Percentiles rank a stretch among this genome's conserved stretches.
These are phyloP conservation scores for Trachelus troglodyta DNA, from an alignment of 2,888 invertebrate species.

Conservation along the genomic window DNA sequence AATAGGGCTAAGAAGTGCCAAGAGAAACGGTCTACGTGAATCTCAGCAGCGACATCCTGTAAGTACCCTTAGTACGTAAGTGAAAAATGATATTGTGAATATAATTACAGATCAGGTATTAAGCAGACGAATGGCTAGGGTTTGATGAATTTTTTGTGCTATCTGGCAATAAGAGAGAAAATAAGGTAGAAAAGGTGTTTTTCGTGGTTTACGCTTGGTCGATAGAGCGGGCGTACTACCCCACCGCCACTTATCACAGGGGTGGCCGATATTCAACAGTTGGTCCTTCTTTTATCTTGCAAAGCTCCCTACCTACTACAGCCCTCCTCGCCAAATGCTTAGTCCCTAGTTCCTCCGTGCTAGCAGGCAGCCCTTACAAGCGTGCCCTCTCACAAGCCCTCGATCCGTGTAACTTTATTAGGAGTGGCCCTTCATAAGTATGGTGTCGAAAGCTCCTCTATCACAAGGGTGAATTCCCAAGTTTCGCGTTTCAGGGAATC, in stretches of 20 bases:
- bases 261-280: conserved; percentile 63
- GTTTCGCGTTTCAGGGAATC: too few species aligned
- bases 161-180: too few species aligned
- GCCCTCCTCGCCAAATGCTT: neutral
- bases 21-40: too few species aligned
- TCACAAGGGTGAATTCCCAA: too few species aligned
- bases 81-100: too few species aligned
- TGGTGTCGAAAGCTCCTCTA: neutral
- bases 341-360: conserved; percentile 9
- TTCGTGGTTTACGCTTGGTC: neutral
- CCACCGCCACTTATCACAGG: conserved; percentile 41
- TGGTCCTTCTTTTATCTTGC: conserved; percentile 66
- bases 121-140: too few species aligned
- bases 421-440: conserved; percentile 19
- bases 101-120: too few species aligned
- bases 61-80: too few species aligned
- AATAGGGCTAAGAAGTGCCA: too few species aligned
- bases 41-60: too few species aligned
- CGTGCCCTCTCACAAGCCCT: conserved; percentile 48
- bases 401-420: conserved; percentile 39
- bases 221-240: neutral
- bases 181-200: neutral
- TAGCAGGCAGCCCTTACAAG: conserved; percentile 44
- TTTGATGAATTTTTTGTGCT: too few species aligned
- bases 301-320: conserved; percentile 47